Evolutionary conservation across 2,797 vertebrate species (phyloP).

Genomic region (Xenopus petersii): DNA sequence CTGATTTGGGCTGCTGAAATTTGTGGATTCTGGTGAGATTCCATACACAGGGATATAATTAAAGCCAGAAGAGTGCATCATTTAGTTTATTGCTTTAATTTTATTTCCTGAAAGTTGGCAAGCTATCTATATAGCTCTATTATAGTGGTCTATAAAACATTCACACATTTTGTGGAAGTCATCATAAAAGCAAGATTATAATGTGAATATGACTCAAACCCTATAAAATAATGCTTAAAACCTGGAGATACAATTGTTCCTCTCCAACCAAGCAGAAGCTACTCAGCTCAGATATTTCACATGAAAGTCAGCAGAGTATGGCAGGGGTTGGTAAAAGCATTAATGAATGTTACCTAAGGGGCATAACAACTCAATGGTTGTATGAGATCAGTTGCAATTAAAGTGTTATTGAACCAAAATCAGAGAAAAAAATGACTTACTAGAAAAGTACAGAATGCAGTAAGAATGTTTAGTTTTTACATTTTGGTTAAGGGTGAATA

Average conservation of each 20-base stretch:
- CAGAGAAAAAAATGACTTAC: background rate
- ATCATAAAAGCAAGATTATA: constrained; percentile 47
- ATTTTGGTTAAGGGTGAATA: background rate
- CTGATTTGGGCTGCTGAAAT: constrained; percentile 48
- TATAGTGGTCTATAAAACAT: constrained; percentile 47
- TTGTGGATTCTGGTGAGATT: constrained; percentile 49
- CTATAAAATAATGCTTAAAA: constrained; percentile 44
- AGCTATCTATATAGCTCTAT: constrained; percentile 46
- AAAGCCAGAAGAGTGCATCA: constrained; percentile 48
- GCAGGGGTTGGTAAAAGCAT: constrained; percentile 25
- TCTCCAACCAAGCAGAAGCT: constrained; percentile 25
- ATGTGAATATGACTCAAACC: constrained; percentile 38
- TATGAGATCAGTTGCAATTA: background rate
- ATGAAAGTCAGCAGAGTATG: constrained; percentile 33
- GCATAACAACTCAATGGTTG: constrained; percentile 13
- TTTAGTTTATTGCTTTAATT: constrained; percentile 51
- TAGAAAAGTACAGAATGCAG: background rate
- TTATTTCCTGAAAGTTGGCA: constrained; percentile 47
- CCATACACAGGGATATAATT: constrained; percentile 46
- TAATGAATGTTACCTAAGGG: constrained; percentile 20
- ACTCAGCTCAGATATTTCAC: constrained; percentile 25
- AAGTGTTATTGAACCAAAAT: background rate
- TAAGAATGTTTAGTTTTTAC: background rate
- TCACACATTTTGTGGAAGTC: constrained; percentile 45
- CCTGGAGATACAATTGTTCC: constrained; percentile 37